A percentile compares a stretch with the other conserved stretches of the same genome.
Evolutionary conservation across 2,888 invertebrate genomes (phyloP).

Genomic region (Patella depressa): DNA sequence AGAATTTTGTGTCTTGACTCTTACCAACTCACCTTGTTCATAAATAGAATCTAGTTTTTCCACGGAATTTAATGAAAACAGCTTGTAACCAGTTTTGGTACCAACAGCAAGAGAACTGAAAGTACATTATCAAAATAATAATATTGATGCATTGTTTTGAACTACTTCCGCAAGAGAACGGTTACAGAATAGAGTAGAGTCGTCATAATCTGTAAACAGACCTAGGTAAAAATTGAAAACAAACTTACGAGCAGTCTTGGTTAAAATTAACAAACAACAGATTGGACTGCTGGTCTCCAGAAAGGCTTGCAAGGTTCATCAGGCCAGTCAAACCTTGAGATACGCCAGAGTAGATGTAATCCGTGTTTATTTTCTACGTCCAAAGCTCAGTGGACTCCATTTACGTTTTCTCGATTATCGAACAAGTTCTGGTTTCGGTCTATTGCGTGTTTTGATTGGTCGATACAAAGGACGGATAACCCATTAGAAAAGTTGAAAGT

Average conservation of each 20-base stretch:
- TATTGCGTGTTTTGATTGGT: too few species aligned
- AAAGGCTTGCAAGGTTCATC: conserved; percentile 87
- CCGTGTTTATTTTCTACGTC: conserved; percentile 46
- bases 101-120: conserved; percentile 88
- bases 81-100: conserved; percentile 88
- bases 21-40: conserved; percentile 78
- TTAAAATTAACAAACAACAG: conserved; percentile 96
- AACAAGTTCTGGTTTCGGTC: too few species aligned
- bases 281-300: conserved; percentile 80
- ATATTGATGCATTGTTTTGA: not conserved
- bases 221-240: conserved; percentile 14
- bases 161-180: too few species aligned
- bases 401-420: not conserved
- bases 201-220: conserved; percentile 24
- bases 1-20: too few species aligned
- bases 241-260: conserved; percentile 96
- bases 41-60: conserved; percentile 92
- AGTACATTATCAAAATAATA: conserved; percentile 20
- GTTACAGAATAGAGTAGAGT: too few species aligned
- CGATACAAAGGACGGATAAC: too few species aligned
- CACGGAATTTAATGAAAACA: conserved; percentile 83
- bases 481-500: too few species aligned
- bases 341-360: conserved; percentile 54
- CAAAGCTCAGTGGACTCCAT: conserved; percentile 13
- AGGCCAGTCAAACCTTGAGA: conserved; percentile 77